Evolutionary conservation across 2,888 invertebrate genomes (phyloP).

Genomic region (Artemia sinica): DNA sequence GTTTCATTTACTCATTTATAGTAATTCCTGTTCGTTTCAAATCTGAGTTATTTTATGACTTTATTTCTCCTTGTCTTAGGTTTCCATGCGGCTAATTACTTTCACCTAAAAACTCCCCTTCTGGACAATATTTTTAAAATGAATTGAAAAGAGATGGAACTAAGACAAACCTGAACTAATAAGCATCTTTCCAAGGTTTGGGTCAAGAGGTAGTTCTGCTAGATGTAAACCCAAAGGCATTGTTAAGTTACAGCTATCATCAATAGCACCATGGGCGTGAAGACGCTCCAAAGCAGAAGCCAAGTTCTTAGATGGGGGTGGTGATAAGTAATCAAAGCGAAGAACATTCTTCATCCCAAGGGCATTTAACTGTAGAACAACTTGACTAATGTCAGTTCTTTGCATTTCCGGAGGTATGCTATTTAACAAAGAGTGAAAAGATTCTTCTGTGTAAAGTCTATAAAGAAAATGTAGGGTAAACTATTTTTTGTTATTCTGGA

Average conservation of each 20-base stretch:
- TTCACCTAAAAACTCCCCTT: too few relatives aligned
- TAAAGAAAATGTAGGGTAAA: constrained; percentile 17
- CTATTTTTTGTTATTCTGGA: too few relatives aligned
- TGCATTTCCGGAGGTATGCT: constrained; percentile 82
- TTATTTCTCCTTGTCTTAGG: too few relatives aligned
- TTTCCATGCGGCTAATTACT: too few relatives aligned
- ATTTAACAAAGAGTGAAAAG: constrained; percentile 47
- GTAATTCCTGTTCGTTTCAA: too few relatives aligned
- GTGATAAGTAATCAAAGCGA: constrained; percentile 74
- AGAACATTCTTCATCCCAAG: constrained; percentile 81
- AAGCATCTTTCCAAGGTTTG: constrained; percentile 69
- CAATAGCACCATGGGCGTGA: constrained; percentile 57
- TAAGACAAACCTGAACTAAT: constrained; percentile 47
- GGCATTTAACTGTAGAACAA: constrained; percentile 76
- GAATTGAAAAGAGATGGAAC: not conserved
- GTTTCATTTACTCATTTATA: too few relatives aligned
- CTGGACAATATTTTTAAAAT: too few relatives aligned
- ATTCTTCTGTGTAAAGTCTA: constrained; percentile 60
- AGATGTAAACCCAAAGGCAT: constrained; percentile 57
- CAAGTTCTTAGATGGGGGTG: constrained; percentile 75
- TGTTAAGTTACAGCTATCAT: constrained; percentile 57
- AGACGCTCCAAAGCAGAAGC: constrained; percentile 67
- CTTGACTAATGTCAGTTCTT: constrained; percentile 62
- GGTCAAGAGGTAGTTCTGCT: constrained; percentile 78
- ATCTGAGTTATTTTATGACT: too few relatives aligned